Base-by-base conservation (phyloP, 2,888 invertebrate species). In the Hydraecia micacea region DNA sequence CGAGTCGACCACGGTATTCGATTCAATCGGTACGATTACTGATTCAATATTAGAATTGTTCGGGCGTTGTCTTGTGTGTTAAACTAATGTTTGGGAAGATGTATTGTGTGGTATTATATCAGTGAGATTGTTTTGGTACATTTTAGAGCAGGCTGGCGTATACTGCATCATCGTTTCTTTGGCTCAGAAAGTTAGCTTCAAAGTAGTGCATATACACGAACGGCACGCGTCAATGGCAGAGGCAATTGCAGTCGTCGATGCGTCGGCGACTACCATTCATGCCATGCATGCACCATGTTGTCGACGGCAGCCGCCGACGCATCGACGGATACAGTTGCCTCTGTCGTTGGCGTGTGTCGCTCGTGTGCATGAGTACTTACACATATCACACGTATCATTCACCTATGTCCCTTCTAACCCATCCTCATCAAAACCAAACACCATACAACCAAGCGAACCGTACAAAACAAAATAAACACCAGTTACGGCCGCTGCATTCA, bases 21-120 rank as follows among this genome's bases (percentile, higher is more conserved):
- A 88, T 87, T 87, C 82, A 89, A 87, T 86, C 79, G 82, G 75
- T 72, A 82, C 84, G 86, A 86, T 87, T 84, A 86, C 78, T 80
- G 86, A 89, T 88, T 88, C 84, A 87, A 87, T 88, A 87, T 83
- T 74, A 78, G 78, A 86, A 77, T 84, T 75, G 78, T 75, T 86
- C 75, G 39, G 67, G 77, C 80, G 84, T 77, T 86, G 55, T 80
- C 67, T 84, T 80, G 75, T 79, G 58, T 75, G 55, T 63, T 58
- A n/a, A 65, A 75, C 69, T 78, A 78, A 79, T 79, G 79, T 86
- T 79, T 85, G 52, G 73, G 32, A 73, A 76, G 49, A 62, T 60
- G 58, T 67, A 73, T 58, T 60, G 21, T 18, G 7, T 32, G 21
- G 49, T 65, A 67, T 75, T 73, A 68, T 62, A 8, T 9, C 2